A percentile compares a stretch with the other conserved stretches of the same genome.
These are phyloP conservation scores for Aleiodes sp. DNA, from an alignment of 1,140 invertebrate genomes.

Conservation along the genomic window DNA sequence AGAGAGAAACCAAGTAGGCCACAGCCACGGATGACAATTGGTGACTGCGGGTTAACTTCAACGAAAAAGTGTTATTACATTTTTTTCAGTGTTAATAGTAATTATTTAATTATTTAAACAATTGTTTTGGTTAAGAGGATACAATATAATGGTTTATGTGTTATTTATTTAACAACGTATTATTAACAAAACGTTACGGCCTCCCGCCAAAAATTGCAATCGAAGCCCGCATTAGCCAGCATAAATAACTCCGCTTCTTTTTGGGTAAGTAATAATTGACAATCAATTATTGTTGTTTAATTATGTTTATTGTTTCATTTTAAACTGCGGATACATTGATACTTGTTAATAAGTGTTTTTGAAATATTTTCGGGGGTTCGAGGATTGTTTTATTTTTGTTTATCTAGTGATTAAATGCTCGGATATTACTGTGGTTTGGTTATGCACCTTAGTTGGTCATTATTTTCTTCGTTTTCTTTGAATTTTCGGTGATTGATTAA, in stretches of 20 bases:
- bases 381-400: too few species aligned
- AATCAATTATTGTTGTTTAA: too few species aligned
- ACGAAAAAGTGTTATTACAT: too few species aligned
- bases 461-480: too few species aligned
- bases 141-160: neutral
- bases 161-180: neutral
- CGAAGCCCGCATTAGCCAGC: neutral
- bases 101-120: neutral
- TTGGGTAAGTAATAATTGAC: constrained; percentile 26
- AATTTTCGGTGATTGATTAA: too few species aligned
- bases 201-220: constrained; percentile 34
- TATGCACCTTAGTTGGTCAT: too few species aligned
- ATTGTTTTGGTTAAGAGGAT: neutral
- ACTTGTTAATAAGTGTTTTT: too few species aligned
- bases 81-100: neutral
- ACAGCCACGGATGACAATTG: constrained; percentile 60
- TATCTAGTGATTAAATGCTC: too few species aligned
- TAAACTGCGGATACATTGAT: too few species aligned
- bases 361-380: too few species aligned
- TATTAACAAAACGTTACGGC: neutral
- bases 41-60: constrained; percentile 31
- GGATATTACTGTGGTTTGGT: too few species aligned
- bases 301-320: too few species aligned
- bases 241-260: constrained; percentile 15
- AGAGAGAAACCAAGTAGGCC: constrained; percentile 65